Evolutionary conservation across 2,113 vertebrate genomes (phyloP).

Genomic region (Cettia cetti): DNA sequence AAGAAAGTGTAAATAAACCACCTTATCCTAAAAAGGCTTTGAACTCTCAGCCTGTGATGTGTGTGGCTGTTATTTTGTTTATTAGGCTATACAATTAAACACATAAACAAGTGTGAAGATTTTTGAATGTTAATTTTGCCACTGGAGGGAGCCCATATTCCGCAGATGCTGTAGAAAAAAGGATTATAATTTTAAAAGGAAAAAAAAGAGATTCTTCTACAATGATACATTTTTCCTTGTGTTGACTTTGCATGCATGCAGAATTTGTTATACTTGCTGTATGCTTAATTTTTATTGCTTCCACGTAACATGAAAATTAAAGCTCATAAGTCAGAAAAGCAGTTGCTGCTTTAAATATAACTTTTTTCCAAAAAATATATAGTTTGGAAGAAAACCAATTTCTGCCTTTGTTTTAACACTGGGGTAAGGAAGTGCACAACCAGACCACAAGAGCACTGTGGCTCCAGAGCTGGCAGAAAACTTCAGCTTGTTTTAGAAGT

Average conservation of each 20-base stretch:
- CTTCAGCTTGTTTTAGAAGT: not conserved
- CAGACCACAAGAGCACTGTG: not conserved
- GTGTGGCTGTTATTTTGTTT: not conserved
- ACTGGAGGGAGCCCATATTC: slow-evolving; percentile 78
- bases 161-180: not conserved
- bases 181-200: not conserved
- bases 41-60: not conserved
- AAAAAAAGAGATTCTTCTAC: not conserved
- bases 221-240: not conserved
- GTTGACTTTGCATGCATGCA: not conserved
- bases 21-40: not conserved
- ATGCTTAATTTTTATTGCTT: not conserved
- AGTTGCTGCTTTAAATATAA: not conserved
- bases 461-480: not conserved
- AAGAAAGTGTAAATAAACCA: not conserved
- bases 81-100: not conserved
- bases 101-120: not conserved
- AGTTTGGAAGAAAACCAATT: not conserved
- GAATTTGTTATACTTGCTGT: not conserved
- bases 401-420: not conserved
- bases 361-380: not conserved
- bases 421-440: not conserved
- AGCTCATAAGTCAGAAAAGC: not conserved
- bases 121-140: slow-evolving; percentile 60
- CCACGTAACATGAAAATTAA: not conserved